Percentiles rank a stretch among this genome's conserved stretches.
Evolutionary conservation across 2,888 invertebrate species (phyloP).

Genomic region (Leucophora obtusa): DNA sequence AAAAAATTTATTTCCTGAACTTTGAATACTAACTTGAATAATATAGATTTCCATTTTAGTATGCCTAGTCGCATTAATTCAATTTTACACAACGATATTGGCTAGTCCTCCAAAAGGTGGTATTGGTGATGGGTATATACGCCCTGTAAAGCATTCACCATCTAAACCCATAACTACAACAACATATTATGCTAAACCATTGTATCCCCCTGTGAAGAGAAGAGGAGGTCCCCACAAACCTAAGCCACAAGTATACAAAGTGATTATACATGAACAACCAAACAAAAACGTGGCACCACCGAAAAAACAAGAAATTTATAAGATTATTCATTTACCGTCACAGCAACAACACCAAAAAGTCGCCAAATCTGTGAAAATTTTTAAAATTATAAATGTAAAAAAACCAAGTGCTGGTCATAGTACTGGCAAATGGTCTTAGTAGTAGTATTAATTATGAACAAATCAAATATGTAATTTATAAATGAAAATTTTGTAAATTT

Average conservation of each 20-base stretch:
- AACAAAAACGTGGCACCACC: background rate
- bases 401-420: slow-evolving; percentile 15
- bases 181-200: slow-evolving; percentile 54
- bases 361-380: slow-evolving; percentile 42
- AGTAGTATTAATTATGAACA: background rate
- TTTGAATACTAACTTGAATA: background rate
- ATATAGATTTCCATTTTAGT: slow-evolving; percentile 20
- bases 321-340: slow-evolving; percentile 63
- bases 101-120: slow-evolving; percentile 49
- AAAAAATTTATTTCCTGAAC: background rate
- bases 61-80: background rate
- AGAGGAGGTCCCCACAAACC: background rate
- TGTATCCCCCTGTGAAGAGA: slow-evolving; percentile 27
- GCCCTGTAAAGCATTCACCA: slow-evolving; percentile 32
- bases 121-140: slow-evolving; percentile 62
- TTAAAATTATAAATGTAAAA: slow-evolving; percentile 41
- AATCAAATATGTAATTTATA: no score
- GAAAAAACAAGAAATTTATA: slow-evolving; percentile 66
- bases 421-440: slow-evolving; percentile 15
- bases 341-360: background rate
- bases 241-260: slow-evolving; percentile 36
- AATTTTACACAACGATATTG: background rate
- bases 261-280: slow-evolving; percentile 45
- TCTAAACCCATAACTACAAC: slow-evolving; percentile 32
- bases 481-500: no score